Conservation (phyloP, 1,140 invertebrate genomes). For the Coptotermes formosanus region DNA sequence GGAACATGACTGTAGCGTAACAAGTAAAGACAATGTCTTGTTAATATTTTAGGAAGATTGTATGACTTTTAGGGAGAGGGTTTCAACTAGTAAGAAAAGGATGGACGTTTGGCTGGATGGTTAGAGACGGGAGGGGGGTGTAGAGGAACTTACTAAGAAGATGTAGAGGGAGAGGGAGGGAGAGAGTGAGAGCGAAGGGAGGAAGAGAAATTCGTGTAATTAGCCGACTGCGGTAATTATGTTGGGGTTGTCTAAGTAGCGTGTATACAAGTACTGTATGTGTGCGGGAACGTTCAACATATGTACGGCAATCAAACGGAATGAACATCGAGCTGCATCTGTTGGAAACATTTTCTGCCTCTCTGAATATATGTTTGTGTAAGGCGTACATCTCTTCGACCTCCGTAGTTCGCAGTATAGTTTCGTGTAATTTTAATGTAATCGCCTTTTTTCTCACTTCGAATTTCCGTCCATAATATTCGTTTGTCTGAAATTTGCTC, state of each 20-base stretch:
- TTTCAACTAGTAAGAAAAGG: not conserved
- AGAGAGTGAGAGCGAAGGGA: not conserved
- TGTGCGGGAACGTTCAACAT: not conserved
- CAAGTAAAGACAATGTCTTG: not conserved
- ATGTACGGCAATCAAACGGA: not conserved
- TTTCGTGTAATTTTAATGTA: not conserved
- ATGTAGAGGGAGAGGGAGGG: not conserved
- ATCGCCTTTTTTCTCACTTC: not conserved
- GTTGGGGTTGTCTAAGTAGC: not conserved
- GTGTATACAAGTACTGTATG: not conserved
- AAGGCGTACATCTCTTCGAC: not conserved
- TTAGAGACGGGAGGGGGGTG: not conserved
- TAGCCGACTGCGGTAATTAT: conserved; percentile 23
- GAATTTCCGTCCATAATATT: not conserved
- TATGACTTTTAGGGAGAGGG: not conserved
- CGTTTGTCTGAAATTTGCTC: not conserved
- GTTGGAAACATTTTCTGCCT: not conserved
- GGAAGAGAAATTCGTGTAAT: conserved; percentile 4
- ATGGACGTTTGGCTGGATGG: not conserved
- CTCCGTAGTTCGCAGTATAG: not conserved
- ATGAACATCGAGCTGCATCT: not conserved
- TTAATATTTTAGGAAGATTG: not conserved
- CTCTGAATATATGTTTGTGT: not conserved
- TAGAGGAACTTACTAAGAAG: not conserved
- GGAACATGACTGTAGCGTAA: not conserved